These are phyloP conservation scores for Salvelinus sp. DNA, from an alignment of 2,113 vertebrate species.

Conservation along the genomic window DNA sequence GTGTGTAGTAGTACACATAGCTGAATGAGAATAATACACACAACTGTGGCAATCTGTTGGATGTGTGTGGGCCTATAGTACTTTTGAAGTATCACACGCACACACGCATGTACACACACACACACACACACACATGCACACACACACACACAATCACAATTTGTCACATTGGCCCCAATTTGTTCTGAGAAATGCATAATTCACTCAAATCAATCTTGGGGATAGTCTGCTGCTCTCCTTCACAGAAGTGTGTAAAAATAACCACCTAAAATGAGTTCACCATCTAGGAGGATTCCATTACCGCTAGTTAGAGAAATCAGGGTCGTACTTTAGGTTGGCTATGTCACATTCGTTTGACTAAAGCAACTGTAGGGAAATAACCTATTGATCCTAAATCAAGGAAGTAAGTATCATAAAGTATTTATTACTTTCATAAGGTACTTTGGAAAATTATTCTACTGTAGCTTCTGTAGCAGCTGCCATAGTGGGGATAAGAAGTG, in stretches of 20 bases:
- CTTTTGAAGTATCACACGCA: not conserved
- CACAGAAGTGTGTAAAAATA: not conserved
- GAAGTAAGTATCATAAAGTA: not conserved
- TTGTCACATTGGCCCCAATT: not conserved
- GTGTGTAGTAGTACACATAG: not conserved
- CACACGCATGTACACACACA: too few species aligned
- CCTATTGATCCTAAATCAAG: not conserved
- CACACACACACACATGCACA: too few species aligned
- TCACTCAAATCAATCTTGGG: not conserved
- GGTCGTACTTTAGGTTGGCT: not conserved
- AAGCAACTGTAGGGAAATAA: too few species aligned
- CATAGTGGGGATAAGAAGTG: too few species aligned
- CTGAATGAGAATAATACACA: slow-evolving; percentile 20
- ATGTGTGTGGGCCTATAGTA: not conserved
- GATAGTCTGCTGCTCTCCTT: not conserved
- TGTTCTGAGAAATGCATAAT: not conserved
- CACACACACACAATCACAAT: too few species aligned
- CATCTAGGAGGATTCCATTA: not conserved
- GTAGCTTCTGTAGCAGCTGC: not conserved
- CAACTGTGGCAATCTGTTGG: not conserved
- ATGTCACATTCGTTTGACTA: not conserved
- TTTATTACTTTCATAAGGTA: not conserved
- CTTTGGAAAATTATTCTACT: not conserved
- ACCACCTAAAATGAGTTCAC: not conserved
- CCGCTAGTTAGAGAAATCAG: not conserved